Conservation (phyloP, 2,888 invertebrate species). For the Chymomyza caudatula region DNA sequence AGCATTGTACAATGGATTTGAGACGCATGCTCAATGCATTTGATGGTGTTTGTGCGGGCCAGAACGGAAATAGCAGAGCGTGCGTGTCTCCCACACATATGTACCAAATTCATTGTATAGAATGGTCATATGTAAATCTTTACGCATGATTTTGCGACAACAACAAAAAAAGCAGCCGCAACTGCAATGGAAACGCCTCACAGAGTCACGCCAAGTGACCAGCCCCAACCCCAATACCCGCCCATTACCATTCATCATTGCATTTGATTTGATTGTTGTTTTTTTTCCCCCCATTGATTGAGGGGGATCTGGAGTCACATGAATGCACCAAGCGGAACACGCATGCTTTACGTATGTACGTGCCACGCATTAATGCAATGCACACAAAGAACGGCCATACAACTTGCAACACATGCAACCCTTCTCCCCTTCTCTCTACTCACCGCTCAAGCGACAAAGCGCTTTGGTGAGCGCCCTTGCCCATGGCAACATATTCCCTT, state of each 20-base stretch:
- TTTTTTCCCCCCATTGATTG: not conserved
- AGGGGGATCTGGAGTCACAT: constrained; percentile 6
- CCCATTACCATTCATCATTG: constrained; percentile 16
- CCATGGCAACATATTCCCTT: not conserved
- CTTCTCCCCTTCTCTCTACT: not conserved
- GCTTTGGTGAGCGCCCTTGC: constrained; percentile 31
- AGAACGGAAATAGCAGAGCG: constrained; percentile 62
- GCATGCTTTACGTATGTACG: constrained; percentile 35
- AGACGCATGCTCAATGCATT: too few species aligned
- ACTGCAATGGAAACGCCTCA: not conserved
- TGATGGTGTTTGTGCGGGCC: too few species aligned
- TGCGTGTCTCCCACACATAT: too few species aligned
- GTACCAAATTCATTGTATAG: not conserved
- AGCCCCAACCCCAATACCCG: constrained; percentile 12
- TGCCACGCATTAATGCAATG: constrained; percentile 58
- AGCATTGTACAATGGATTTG: too few species aligned
- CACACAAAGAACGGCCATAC: not conserved
- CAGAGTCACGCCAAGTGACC: constrained; percentile 43
- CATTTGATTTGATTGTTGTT: constrained; percentile 26
- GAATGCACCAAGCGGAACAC: constrained; percentile 20
- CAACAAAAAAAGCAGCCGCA: constrained; percentile 14
- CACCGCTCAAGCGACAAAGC: constrained; percentile 6
- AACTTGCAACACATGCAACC: not conserved
- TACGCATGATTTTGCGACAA: constrained; percentile 64
- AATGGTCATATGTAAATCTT: constrained; percentile 38